Evolutionary conservation across 1,140 invertebrate species (phyloP).

Genomic region (Drosophila orena): DNA sequence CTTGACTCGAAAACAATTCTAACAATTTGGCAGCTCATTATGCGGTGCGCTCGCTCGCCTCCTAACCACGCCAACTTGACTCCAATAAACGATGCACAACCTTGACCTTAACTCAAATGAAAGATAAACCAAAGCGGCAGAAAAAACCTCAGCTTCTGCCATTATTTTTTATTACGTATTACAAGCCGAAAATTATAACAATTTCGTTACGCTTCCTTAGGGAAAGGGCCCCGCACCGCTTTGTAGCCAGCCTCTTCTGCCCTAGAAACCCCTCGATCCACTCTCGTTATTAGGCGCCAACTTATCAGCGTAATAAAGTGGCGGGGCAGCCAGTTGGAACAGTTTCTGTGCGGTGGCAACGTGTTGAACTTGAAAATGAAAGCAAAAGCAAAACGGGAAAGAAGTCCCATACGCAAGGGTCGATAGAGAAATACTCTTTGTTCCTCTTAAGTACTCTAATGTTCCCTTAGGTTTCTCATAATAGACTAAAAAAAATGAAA

Average conservation of each 20-base stretch:
- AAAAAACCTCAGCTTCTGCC: constrained; percentile 8
- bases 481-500: no score
- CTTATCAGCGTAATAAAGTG: constrained; percentile 74
- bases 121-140: constrained; percentile 43
- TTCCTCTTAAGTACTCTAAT: no score
- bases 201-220: constrained; percentile 82
- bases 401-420: constrained; percentile 10
- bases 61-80: constrained; percentile 59
- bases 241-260: neutral
- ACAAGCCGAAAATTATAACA: constrained; percentile 77
- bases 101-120: constrained; percentile 78
- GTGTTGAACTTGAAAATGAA: constrained; percentile 82
- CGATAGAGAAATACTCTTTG: constrained; percentile 41
- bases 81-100: constrained; percentile 72
- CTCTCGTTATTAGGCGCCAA: constrained; percentile 47
- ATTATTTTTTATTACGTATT: constrained; percentile 68
- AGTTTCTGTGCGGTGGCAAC: constrained; percentile 60
- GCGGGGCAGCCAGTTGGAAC: constrained; percentile 74
- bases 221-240: constrained; percentile 52
- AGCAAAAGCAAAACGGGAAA: constrained; percentile 58
- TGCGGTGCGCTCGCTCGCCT: constrained; percentile 50
- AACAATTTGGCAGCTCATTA: constrained; percentile 82
- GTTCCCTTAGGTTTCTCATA: no score
- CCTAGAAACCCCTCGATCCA: neutral
- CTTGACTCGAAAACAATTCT: constrained; percentile 65